Evolutionary conservation across 1,140 invertebrate species (phyloP).

Genomic region (Apis laboriosa): DNA sequence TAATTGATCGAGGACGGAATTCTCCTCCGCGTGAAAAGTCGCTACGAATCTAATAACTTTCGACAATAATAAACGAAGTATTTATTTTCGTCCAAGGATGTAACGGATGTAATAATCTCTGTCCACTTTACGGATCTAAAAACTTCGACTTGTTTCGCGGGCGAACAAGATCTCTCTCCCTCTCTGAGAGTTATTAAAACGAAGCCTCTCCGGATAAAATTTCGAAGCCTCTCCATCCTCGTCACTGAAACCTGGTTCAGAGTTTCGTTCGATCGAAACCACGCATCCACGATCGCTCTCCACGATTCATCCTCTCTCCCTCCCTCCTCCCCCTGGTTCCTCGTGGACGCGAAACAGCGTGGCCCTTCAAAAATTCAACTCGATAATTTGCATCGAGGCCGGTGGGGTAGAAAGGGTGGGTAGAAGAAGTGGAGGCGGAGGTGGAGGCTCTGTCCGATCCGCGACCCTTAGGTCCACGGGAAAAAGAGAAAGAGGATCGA

Average conservation of each 20-base stretch:
- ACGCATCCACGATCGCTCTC: neutral
- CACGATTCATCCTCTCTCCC: neutral
- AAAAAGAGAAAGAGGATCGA: neutral
- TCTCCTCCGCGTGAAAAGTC: neutral
- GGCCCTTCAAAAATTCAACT: conserved; percentile 50
- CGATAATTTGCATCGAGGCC: conserved; percentile 59
- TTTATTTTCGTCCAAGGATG: no score
- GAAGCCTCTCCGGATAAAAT: neutral
- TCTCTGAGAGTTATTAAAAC: neutral
- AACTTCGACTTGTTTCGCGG: neutral
- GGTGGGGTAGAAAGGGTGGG: neutral
- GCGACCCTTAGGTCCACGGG: conserved; percentile 58
- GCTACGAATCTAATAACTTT: neutral
- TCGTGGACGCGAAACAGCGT: conserved; percentile 1
- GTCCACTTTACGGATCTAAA: no score
- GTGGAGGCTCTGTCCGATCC: neutral
- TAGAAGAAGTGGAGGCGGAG: neutral
- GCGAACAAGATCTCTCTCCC: neutral
- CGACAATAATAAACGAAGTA: no score
- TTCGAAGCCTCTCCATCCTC: conserved; percentile 1
- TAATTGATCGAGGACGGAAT: neutral
- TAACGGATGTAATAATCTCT: no score
- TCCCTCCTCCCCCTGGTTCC: neutral
- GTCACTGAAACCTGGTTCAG: neutral
- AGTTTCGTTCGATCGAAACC: neutral